Evolutionary conservation across 2,888 invertebrate species (phyloP), one percentile per base, ranked within the genome.

Genomic region (Dione vanillae): DNA sequence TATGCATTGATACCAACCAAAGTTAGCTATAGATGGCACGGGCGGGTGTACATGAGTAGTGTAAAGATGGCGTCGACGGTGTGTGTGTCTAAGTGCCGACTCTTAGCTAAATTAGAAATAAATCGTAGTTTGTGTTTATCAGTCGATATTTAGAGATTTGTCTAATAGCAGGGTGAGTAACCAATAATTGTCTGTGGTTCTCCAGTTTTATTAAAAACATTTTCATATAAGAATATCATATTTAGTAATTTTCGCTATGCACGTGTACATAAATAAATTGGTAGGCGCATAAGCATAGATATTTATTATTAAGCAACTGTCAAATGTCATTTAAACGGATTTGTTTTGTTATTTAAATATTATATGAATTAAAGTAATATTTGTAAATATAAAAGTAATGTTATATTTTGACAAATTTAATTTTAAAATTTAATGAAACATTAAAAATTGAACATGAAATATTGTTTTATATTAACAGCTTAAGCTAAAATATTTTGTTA

Each of bases 61-160:
- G 89, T 88, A 91, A 94, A 94, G 89, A 94, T 94, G 94, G 94
- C 94, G 94, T 93, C 94, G 87, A 92, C 93, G 85, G 94, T 94
- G 87, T 94, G 94, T 90, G 93, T 94, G 87, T 94, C 94, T 87
- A 90, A 91, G 85, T 93, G 94, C 90, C 94, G 94, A 90, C 88
- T 94, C 85, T 89, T 95, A 84, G 88, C 94, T 82, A 94, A 94
- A 92, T 91, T 94, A 89, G 94, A 94, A 90, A 90, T 94, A 90
- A 93, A 93, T 90, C 94, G 94, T 89, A 92, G 87, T 84, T 90
- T 93, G 91, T 92, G 92, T 91, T 90, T 93, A 86, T 90, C 92
- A 79, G n/a, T 88, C 93, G 79, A 84, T 92, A 86, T 90, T 91
- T 83, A 91, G 87, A 85, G 90, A 91, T 87, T 89, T 92, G 79